Base-by-base conservation (phyloP, 2,888 invertebrate genomes). In the Elysia crispata region DNA sequence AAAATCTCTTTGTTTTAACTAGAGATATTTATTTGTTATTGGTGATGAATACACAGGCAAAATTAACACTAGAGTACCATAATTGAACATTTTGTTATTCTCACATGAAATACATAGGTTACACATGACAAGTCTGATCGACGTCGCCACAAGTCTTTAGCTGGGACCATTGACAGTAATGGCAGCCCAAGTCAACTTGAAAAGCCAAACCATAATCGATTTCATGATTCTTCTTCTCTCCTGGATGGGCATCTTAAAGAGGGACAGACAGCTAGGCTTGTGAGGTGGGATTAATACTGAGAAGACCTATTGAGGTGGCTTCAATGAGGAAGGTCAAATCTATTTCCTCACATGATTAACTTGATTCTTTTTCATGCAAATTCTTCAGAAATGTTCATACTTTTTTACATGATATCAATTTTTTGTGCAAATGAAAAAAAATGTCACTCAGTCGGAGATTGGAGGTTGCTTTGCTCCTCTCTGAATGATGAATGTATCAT, bases 61-160 rank as follows among this genome's bases (percentile, higher is more conserved):
- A n/a, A n/a, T n/a, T n/a, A n/a, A n/a, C n/a, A n/a, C n/a, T n/a
- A n/a, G n/a, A n/a, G n/a, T n/a, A n/a, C n/a, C n/a, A n/a, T n/a
- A n/a, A n/a, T n/a, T n/a, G n/a, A n/a, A n/a, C n/a, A n/a, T n/a
- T n/a, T n/a, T n/a, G n/a, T n/a, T n/a, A n/a, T n/a, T n/a, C n/a
- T n/a, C n/a, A n/a, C n/a, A n/a, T n/a, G n/a, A n/a, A n/a, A n/a
- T n/a, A n/a, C n/a, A n/a, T 25, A 66, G 23, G 3, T 28, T 3
- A 15, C 23, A 8, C 66, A 66, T 1, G 76, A 76, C 1, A 75
- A 75, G 28, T 20, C 28, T 23, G 79, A 73, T 23, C 57, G 80
- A 62, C 76, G 80, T 25, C 64, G 80, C 54, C 80, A 80, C 64
- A 80, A 76, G 20, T 76, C 80, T 33, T n/a, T 76, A 13, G 80